Base-by-base conservation (phyloP, 2,888 invertebrate genomes). In the Chrysolina oricalcia region DNA sequence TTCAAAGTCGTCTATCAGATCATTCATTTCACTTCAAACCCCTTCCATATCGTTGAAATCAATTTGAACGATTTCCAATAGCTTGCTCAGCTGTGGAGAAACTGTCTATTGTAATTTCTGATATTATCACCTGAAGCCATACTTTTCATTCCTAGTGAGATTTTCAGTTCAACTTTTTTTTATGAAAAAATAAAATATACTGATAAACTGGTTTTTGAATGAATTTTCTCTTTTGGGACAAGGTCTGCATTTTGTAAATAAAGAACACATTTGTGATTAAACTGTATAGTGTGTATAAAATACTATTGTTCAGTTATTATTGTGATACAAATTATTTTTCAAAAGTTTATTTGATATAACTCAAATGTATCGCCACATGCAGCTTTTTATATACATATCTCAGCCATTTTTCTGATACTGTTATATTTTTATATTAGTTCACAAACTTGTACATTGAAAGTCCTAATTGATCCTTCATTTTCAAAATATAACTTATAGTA, bases 351-450 rank as follows among this genome's bases (percentile, higher is more conserved):
- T 41, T 13, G n/a, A 53, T 40, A 53, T 15, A 53, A 56, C 17
- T 56, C 41, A 19, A 53, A 50, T 35, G 10, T 35, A 67, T 67
- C n/a, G 48, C 66, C 21, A 72, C 68, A 64, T 68, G 70, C 70
- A 67, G 69, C 70, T 77, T 74, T 65, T 67, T 74, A 72, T 77
- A 72, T 69, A 77, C 74, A 77, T 74, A 77, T 77, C 74, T 73
- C 74, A 66, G 77, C 77, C n/a, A 66, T 27, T 77, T 77, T 73
- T 35, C 67, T 74, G 77, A 74, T 72, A 63, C 73, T 72, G 72
- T 77, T 77, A 73, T 66, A 77, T 73, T 73, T 77, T 72, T 72
- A 72, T 74, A 69, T 63, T 77, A 74, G 67, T 75, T 71, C 46
- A 74, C 62, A 40, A 68, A 35, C 41, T 50, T 76, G 76, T 76